Conservation (phyloP, 2,113 vertebrate genomes). For the Osmerus eperlanus region DNA sequence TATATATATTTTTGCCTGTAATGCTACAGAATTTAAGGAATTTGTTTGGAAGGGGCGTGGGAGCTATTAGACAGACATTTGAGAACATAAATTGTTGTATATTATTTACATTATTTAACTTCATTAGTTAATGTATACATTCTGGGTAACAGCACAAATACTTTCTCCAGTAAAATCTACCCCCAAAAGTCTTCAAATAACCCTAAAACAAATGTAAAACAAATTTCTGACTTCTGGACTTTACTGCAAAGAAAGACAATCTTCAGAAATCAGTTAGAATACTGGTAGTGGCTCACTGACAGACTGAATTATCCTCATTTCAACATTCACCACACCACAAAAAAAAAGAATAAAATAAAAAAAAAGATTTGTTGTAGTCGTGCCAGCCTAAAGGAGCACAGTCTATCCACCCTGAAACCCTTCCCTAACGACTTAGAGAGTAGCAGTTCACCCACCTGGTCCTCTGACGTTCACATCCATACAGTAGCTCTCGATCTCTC, state of each 20-base stretch:
- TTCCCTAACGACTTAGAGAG: background rate
- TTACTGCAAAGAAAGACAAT: background rate
- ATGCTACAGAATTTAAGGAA: no score
- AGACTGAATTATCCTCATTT: no score
- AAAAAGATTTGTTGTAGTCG: background rate
- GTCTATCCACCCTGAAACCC: background rate
- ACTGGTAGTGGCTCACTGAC: no score
- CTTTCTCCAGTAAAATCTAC: background rate
- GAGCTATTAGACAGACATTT: no score
- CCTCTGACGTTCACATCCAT: slow-evolving; percentile 97
- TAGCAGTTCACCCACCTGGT: slow-evolving; percentile 74
- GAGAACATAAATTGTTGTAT: background rate
- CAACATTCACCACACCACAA: no score
- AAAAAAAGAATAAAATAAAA: background rate
- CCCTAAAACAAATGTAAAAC: no score
- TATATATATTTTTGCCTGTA: no score
- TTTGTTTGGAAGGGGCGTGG: no score
- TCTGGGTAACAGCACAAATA: background rate
- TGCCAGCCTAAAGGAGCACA: background rate
- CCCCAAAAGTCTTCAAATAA: no score
- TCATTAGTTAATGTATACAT: background rate
- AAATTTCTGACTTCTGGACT: background rate
- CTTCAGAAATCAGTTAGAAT: background rate
- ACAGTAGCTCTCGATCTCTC: slow-evolving; percentile 90
- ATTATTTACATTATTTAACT: background rate